Conservation (phyloP, 92 coral and sea anemone genomes). For the Blastomussa wellsi region DNA sequence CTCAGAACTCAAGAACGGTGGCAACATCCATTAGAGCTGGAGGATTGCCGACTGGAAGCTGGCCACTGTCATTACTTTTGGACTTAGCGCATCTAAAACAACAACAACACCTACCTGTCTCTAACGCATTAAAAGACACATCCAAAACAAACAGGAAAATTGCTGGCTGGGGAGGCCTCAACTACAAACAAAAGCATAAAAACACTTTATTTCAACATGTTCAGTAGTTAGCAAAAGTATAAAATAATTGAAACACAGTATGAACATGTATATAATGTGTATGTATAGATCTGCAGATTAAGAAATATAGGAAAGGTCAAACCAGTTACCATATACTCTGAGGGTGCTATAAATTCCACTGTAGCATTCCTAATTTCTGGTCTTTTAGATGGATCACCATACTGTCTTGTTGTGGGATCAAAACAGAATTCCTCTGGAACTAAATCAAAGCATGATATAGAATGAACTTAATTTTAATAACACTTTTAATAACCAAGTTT, state of each 20-base stretch:
- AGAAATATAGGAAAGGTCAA: background rate
- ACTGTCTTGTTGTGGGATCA: constrained; percentile 87
- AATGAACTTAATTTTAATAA: constrained; percentile 3
- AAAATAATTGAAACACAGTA: background rate
- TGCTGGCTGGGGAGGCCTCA: constrained; percentile 98
- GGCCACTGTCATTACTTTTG: background rate
- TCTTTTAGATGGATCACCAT: constrained; percentile 97
- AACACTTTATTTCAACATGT: too few relatives aligned
- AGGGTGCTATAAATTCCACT: constrained; percentile 99
- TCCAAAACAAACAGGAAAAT: constrained; percentile 90
- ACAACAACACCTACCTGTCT: constrained; percentile 73
- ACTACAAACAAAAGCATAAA: constrained; percentile 61
- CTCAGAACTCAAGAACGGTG: background rate
- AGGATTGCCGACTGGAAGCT: too few relatives aligned
- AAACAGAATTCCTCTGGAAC: constrained; percentile 98
- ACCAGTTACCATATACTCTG: constrained; percentile 88
- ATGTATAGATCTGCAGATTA: background rate
- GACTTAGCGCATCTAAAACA: too few relatives aligned
- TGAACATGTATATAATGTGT: background rate
- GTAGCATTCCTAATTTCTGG: constrained; percentile 96
- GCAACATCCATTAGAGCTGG: too few relatives aligned
- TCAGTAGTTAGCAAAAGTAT: too few relatives aligned
- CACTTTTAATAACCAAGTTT: too few relatives aligned
- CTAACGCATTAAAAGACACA: constrained; percentile 98
- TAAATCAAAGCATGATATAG: constrained; percentile 19